These are phyloP conservation scores for Syritta pipiens DNA, from an alignment of 2,888 invertebrate species.

Conservation along the genomic window DNA sequence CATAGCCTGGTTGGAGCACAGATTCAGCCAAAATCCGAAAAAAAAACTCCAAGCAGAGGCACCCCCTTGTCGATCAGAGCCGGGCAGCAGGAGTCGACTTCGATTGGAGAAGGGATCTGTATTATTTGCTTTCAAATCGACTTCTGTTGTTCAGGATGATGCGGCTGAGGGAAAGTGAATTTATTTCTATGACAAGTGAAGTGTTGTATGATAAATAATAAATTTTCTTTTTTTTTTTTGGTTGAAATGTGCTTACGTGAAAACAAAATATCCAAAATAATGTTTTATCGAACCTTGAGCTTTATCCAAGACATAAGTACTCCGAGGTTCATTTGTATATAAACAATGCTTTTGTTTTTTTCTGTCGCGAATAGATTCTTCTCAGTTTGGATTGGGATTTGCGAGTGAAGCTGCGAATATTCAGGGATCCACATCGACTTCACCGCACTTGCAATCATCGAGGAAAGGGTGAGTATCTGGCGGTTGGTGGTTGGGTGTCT, in stretches of 20 bases:
- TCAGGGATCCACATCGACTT: constrained; percentile 76
- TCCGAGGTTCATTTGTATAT: constrained; percentile 10
- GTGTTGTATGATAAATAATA: not conserved
- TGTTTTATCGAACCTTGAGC: constrained; percentile 63
- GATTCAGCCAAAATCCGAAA: constrained; percentile 56
- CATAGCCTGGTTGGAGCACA: constrained; percentile 57
- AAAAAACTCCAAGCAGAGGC: too few species aligned
- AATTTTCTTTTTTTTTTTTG: constrained; percentile 29
- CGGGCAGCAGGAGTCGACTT: constrained; percentile 6
- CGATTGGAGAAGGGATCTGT: constrained; percentile 31
- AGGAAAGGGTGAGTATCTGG: constrained; percentile 75
- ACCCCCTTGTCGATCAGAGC: too few species aligned
- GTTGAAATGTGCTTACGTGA: constrained; percentile 68
- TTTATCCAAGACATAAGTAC: constrained; percentile 46
- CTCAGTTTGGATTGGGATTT: constrained; percentile 75
- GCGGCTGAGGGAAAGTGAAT: not conserved
- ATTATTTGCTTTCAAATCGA: constrained; percentile 1
- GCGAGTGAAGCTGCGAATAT: constrained; percentile 73
- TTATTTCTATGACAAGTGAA: not conserved
- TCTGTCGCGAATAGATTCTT: constrained; percentile 70
- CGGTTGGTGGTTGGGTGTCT: not conserved
- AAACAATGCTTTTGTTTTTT: constrained; percentile 8
- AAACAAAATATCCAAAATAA: constrained; percentile 46
- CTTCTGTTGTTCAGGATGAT: not conserved
- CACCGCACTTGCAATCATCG: constrained; percentile 76